phyloP scores from a whole-genome alignment of 2,797 vertebrate genomes.

The Sebastes vulpes region DNA sequence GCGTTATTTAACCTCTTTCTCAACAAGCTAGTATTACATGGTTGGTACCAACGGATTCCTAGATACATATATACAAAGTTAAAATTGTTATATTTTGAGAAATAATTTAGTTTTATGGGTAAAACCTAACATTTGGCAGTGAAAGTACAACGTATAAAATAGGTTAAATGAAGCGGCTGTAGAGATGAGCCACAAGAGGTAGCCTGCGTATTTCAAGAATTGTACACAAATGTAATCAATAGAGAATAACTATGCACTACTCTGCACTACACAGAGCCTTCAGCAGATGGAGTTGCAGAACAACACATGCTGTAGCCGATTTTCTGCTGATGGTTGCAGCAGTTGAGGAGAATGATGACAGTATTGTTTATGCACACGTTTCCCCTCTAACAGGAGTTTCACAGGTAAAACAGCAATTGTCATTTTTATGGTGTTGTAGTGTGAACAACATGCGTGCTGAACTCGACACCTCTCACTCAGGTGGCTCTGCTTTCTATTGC shows the following conservation, averaged over 20 bases:
- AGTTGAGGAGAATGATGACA: background rate
- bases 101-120: too few species aligned
- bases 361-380: background rate
- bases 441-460: slow-evolving; percentile 40
- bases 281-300: slow-evolving; percentile 57
- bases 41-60: too few species aligned
- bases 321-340: too few species aligned
- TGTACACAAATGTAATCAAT: background rate
- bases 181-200: background rate
- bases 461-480: slow-evolving; percentile 56
- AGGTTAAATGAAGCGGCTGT: background rate
- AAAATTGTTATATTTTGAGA: too few species aligned
- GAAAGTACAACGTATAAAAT: too few species aligned
- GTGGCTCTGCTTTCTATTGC: slow-evolving; percentile 48
- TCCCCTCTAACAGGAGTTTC: background rate
- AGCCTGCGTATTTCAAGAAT: background rate
- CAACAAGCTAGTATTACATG: too few species aligned
- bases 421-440: slow-evolving; percentile 17
- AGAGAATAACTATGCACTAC: too few species aligned
- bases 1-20: too few species aligned
- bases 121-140: background rate
- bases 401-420: slow-evolving; percentile 18
- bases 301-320: background rate
- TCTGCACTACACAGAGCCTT: background rate
- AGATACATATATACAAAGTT: too few species aligned